A percentile compares a stretch with the other conserved stretches of the same genome.
Evolutionary conservation across 2,888 invertebrate genomes (phyloP).

Genomic region (Pocota personata): DNA sequence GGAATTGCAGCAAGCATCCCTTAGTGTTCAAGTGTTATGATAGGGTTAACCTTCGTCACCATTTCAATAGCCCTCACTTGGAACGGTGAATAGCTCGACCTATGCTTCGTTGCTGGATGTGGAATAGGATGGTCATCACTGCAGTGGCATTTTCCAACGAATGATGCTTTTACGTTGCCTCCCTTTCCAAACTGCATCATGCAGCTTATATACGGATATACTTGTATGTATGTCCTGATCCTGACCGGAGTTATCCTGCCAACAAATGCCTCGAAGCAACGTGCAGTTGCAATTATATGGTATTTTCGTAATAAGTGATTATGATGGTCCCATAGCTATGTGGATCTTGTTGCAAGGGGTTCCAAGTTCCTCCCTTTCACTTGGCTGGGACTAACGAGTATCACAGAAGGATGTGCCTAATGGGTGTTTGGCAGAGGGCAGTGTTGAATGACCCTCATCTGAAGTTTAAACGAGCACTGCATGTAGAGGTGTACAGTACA

Average conservation of each 20-base stretch:
- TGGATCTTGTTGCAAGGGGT: conserved; percentile 15
- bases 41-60: conserved; percentile 32
- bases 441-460: conserved; percentile 36
- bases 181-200: neutral
- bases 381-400: conserved; percentile 9
- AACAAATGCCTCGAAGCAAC: conserved; percentile 37
- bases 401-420: conserved; percentile 39
- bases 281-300: conserved; percentile 69
- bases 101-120: neutral
- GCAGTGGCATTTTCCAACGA: neutral
- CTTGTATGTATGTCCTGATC: too few species aligned
- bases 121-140: neutral
- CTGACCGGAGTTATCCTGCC: conserved; percentile 16
- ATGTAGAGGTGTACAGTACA: neutral
- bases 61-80: conserved; percentile 13
- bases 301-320: conserved; percentile 69
- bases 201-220: neutral
- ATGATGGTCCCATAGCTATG: conserved; percentile 56
- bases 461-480: conserved; percentile 22
- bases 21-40: conserved; percentile 8
- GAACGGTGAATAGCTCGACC: neutral
- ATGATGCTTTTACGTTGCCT: neutral
- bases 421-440: conserved; percentile 50
- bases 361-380: conserved; percentile 21
- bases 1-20: neutral